These are phyloP conservation scores for Aegotheles bennettii DNA, from an alignment of 2,113 vertebrate genomes.

Conservation along the genomic window DNA sequence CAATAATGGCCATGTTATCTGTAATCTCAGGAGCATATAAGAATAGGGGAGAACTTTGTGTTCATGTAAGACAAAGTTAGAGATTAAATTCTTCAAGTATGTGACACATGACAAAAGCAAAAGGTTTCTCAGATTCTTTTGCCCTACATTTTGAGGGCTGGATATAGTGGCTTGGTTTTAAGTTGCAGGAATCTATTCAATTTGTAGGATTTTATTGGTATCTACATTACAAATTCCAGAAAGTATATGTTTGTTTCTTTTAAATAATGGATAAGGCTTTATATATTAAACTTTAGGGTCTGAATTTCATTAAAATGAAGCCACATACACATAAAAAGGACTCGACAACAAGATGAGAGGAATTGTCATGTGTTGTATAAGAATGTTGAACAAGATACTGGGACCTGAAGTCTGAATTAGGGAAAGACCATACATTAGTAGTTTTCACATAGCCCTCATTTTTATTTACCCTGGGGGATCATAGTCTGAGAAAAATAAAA, in stretches of 20 bases:
- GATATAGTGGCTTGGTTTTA: neutral
- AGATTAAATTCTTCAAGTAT: neutral
- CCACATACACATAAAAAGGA: neutral
- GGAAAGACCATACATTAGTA: neutral
- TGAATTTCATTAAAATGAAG: conserved; percentile 48
- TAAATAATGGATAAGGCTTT: conserved; percentile 61
- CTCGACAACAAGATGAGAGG: conserved; percentile 10
- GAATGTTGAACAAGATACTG: conserved; percentile 33
- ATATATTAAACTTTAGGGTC: neutral
- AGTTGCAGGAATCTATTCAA: neutral
- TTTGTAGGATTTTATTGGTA: neutral
- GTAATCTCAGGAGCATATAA: neutral
- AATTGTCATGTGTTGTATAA: conserved; percentile 31
- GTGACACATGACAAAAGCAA: neutral
- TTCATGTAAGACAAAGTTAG: neutral
- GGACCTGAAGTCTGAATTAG: neutral
- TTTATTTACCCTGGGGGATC: conserved; percentile 56
- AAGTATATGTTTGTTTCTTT: neutral
- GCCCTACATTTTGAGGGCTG: neutral
- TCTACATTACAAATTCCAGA: conserved; percentile 15
- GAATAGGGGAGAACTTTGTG: neutral
- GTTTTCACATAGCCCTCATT: conserved; percentile 34
- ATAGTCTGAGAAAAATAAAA: neutral
- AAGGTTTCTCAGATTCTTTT: neutral
- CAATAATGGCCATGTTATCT: neutral